Evolutionary conservation across 2,888 invertebrate species (phyloP), one percentile per base, ranked within the genome.

Genomic region (Pollenia angustigena): DNA sequence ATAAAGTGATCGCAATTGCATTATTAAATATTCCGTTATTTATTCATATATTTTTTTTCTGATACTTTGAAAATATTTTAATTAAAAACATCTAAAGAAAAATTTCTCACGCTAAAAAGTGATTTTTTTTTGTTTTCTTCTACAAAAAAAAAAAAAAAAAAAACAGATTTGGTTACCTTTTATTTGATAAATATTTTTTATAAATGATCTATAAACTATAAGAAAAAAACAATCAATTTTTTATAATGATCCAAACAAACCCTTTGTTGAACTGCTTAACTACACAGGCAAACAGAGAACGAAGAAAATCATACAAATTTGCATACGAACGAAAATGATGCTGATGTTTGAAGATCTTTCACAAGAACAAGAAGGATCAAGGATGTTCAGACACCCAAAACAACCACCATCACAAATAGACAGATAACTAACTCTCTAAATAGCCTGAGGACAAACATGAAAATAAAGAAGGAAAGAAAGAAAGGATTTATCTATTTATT

Each of bases 401-500:
- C 74, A 85, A 88, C 88, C 89, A 89, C 89, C 88, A 89, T 88
- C 88, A 88, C 71, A 88, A 87, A 82, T 81, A 58, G 4, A 42
- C 10, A 44, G 11, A 23, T 42, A 16, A 46, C 50, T 18, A 23
- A 9, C 40, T 42, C 4, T 40, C 9, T 48, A 82, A 83, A 71
- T 86, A 86, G 86, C 86, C 86, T 76, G 1, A 84, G 83, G 79
- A 83, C 72, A 83, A 68, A 42, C 23, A 18, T 14, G 16, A 48
- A 64, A 32, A 32, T 32, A 32, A 32, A 32, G 66, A 66, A 42
- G 32, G 16, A 48, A 48, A 54, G 18, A 60, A 76, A 18, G 48
- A 48, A 78, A 81, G 81, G 88, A 81, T 90, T 90, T 91, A 90
- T 91, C 91, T 91, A 90, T 91, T 90, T 90, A 88, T 85, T 83